Conservation (phyloP, 1,140 invertebrate genomes). For the Ctenoplectra terminalis region DNA sequence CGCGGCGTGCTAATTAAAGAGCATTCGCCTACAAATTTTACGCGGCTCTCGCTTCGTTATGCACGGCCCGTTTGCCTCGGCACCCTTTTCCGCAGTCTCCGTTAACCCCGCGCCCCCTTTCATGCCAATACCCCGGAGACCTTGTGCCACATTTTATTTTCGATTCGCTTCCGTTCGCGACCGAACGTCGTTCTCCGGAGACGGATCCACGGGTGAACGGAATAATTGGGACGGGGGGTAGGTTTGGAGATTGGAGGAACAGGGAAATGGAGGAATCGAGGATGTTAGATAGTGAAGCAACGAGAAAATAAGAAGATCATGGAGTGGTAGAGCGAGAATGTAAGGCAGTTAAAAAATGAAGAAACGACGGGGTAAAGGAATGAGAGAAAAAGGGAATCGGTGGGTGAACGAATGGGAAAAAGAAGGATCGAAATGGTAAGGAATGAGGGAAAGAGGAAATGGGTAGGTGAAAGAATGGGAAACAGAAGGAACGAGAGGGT, state of each 20-base stretch:
- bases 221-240: not conserved
- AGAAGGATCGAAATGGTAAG: not conserved
- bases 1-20: constrained; percentile 77
- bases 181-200: not conserved
- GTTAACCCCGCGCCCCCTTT: constrained; percentile 33
- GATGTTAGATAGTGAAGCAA: too few species aligned
- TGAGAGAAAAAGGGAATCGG: too few species aligned
- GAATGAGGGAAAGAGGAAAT: too few species aligned
- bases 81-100: constrained; percentile 57
- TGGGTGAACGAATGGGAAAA: too few species aligned
- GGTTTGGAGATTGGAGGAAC: too few species aligned
- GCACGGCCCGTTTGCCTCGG: constrained; percentile 69
- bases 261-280: too few species aligned
- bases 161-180: constrained; percentile 5
- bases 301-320: not conserved
- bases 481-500: not conserved
- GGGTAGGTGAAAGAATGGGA: too few species aligned
- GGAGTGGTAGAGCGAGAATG: too few species aligned
- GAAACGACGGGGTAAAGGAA: not conserved
- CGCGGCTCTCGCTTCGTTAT: constrained; percentile 72
- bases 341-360: too few species aligned
- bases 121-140: constrained; percentile 70
- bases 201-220: not conserved
- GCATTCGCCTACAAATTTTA: constrained; percentile 75
- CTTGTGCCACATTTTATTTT: constrained; percentile 70